Evolutionary conservation across 1,140 invertebrate species (phyloP).

Genomic region (Lepidotrigona ventralis): DNA sequence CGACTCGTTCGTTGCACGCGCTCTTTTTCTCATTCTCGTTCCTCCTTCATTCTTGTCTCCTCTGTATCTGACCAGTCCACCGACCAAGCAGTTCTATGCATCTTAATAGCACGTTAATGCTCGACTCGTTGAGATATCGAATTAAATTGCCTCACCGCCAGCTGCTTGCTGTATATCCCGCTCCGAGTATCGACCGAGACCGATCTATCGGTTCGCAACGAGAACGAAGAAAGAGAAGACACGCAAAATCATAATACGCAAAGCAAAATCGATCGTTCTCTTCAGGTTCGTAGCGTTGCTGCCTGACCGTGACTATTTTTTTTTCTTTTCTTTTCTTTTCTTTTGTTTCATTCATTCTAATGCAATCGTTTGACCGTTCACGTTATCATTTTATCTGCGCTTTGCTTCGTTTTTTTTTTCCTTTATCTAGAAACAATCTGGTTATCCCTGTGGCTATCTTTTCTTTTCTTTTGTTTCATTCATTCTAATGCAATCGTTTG

Average conservation of each 20-base stretch:
- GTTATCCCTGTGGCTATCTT: background rate
- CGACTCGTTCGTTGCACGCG: too few relatives aligned
- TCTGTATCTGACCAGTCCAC: background rate
- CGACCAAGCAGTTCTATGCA: slow-evolving; percentile 18
- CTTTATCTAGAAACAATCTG: background rate
- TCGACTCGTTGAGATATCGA: slow-evolving; percentile 16
- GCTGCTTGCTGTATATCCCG: background rate
- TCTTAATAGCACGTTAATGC: slow-evolving; percentile 37
- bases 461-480: too few relatives aligned
- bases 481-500: too few relatives aligned
- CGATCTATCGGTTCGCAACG: background rate
- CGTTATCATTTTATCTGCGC: background rate
- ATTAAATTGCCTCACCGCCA: background rate
- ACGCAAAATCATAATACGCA: background rate
- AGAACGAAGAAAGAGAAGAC: too few relatives aligned
- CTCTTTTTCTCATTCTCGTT: background rate
- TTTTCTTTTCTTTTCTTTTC: background rate
- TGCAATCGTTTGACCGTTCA: too few relatives aligned
- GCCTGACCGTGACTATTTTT: too few relatives aligned
- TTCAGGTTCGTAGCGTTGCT: background rate
- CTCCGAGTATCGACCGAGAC: background rate
- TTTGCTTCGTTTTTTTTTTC: background rate
- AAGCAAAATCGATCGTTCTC: slow-evolving; percentile 13
- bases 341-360: background rate
- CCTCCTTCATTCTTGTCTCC: background rate